These are phyloP conservation scores for Athripsodes cinereus DNA, from an alignment of 2,888 invertebrate genomes.

Conservation along the genomic window DNA sequence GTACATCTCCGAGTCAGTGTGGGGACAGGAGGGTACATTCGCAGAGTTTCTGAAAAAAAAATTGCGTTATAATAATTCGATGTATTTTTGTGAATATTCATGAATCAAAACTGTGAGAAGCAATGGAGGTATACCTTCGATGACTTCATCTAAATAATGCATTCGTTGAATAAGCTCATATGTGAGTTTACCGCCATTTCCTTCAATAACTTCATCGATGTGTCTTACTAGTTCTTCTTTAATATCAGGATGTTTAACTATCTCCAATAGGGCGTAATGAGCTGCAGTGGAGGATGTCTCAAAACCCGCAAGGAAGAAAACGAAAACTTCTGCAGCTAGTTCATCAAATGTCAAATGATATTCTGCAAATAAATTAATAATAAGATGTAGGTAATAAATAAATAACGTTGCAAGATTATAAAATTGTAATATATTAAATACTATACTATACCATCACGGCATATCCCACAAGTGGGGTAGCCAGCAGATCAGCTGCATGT, in stretches of 20 bases:
- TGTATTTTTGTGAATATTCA: too few species aligned
- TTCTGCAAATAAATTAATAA: too few species aligned
- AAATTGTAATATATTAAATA: too few species aligned
- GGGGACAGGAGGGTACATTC: slow-evolving; percentile 35
- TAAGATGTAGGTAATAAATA: too few species aligned
- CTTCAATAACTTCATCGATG: slow-evolving; percentile 35
- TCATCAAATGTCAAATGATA: too few species aligned
- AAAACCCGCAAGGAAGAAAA: slow-evolving; percentile 50
- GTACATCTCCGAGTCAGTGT: slow-evolving; percentile 29
- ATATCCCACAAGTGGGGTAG: too few species aligned
- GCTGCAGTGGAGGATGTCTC: slow-evolving; percentile 48
- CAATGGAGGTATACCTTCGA: slow-evolving; percentile 40
- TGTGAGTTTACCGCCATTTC: slow-evolving; percentile 36
- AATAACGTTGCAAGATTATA: too few species aligned
- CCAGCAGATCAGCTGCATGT: too few species aligned
- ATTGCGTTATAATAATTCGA: too few species aligned
- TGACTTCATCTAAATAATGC: slow-evolving; percentile 42
- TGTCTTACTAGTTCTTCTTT: slow-evolving; percentile 41
- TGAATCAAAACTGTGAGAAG: too few species aligned
- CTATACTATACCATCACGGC: too few species aligned
- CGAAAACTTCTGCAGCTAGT: slow-evolving; percentile 39
- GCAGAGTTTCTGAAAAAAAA: slow-evolving; percentile 33
- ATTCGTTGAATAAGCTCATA: slow-evolving; percentile 44
- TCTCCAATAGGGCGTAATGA: slow-evolving; percentile 43
- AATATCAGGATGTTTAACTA: slow-evolving; percentile 41